A percentile compares a stretch with the other conserved stretches of the same genome.
Evolutionary conservation across 2,113 vertebrate species (phyloP).

Genomic region (Coturnix japonica): DNA sequence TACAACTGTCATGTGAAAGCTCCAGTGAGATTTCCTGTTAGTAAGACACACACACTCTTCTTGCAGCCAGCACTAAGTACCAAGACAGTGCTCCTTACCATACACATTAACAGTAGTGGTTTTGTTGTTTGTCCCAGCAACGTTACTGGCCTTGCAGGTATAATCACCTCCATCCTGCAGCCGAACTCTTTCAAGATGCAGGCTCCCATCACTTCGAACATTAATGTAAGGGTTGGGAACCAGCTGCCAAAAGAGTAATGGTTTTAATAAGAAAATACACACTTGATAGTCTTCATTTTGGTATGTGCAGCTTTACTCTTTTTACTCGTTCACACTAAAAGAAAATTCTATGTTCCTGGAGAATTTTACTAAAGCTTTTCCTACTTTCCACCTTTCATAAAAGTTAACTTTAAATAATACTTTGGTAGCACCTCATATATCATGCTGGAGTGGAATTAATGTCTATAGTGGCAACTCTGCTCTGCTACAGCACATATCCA

Average conservation of each 20-base stretch:
- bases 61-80: background rate
- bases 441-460: background rate
- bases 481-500: background rate
- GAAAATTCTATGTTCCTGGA: background rate
- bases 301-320: fast-evolving
- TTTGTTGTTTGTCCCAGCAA: slow-evolving; percentile 86
- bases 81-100: slow-evolving; percentile 73
- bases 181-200: slow-evolving; percentile 90
- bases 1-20: background rate
- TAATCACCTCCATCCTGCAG: slow-evolving; percentile 89
- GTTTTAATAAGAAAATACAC: background rate
- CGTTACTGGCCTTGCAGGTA: slow-evolving; percentile 89
- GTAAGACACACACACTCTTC: background rate
- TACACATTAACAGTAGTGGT: slow-evolving; percentile 86
- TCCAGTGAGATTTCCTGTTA: background rate
- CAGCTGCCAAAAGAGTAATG: slow-evolving; percentile 76
- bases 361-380: background rate
- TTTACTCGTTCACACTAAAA: background rate
- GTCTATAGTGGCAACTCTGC: background rate
- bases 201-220: slow-evolving; percentile 89
- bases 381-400: background rate
- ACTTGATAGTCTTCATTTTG: fast-evolving
- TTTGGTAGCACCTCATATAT: background rate
- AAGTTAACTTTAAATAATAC: background rate
- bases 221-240: slow-evolving; percentile 86